Conservation (phyloP, 2,113 vertebrate species). For the Upupa epops region DNA sequence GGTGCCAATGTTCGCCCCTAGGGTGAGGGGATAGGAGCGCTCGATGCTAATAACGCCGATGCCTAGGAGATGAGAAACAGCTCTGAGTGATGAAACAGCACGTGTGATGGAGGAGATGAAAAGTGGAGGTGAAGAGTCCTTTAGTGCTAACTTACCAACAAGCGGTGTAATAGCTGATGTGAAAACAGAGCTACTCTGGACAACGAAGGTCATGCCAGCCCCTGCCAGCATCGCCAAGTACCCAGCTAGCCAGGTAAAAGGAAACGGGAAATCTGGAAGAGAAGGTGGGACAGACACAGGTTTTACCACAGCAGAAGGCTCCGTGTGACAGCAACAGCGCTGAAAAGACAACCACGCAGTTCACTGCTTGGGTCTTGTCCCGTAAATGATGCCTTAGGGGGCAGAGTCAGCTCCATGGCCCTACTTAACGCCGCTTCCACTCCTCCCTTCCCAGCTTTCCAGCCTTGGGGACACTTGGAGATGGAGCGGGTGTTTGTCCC, state of each 20-base stretch:
- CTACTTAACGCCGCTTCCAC: not conserved
- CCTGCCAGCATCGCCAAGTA: slow-evolving; percentile 93
- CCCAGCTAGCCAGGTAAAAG: slow-evolving; percentile 91
- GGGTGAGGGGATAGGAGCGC: slow-evolving; percentile 91
- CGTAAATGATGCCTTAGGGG: not conserved
- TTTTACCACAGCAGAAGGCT: not conserved
- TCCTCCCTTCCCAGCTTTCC: not conserved
- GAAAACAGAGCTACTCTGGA: slow-evolving; percentile 98
- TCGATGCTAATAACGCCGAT: slow-evolving; percentile 94
- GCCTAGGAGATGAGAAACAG: slow-evolving; percentile 67
- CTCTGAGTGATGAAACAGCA: not conserved
- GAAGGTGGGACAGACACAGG: not conserved
- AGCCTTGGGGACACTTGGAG: not conserved
- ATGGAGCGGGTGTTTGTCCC: not conserved
- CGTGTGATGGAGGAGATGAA: not conserved
- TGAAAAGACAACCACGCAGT: not conserved
- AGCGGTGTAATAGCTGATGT: slow-evolving; percentile 96
- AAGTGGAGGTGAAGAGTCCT: not conserved
- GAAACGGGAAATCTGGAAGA: slow-evolving; percentile 91
- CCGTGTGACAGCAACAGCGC: not conserved
- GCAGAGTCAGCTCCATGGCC: not conserved
- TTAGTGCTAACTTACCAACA: slow-evolving; percentile 82
- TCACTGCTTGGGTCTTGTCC: not conserved
- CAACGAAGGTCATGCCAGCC: slow-evolving; percentile 94
- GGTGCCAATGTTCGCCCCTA: slow-evolving; percentile 96